Conservation (phyloP, 2,888 invertebrate genomes). For the Nematopogon swammerdamellus region DNA sequence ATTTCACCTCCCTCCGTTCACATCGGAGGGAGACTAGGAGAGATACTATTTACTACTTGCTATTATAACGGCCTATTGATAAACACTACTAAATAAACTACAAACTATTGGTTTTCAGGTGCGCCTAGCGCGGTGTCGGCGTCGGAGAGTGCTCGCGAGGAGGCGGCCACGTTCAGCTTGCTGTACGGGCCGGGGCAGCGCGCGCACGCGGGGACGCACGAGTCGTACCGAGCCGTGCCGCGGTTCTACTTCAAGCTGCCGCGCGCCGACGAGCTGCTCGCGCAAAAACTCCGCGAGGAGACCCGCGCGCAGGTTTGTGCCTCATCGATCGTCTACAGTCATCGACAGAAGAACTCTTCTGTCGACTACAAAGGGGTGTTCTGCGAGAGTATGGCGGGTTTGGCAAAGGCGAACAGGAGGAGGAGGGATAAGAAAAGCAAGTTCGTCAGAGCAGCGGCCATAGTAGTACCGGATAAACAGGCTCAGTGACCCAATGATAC, state of each 20-base stretch:
- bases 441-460: too few species aligned
- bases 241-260: constrained; percentile 77
- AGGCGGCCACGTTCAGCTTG: constrained; percentile 53
- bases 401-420: too few species aligned
- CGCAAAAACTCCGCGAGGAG: constrained; percentile 83
- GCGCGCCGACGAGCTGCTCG: constrained; percentile 69
- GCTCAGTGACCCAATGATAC: too few species aligned
- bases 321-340: too few species aligned
- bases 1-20: too few species aligned
- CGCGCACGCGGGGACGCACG: constrained; percentile 35
- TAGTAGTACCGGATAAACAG: too few species aligned
- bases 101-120: not conserved
- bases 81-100: not conserved
- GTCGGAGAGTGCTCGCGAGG: constrained; percentile 42
- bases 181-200: constrained; percentile 53
- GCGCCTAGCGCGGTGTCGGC: constrained; percentile 26
- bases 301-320: constrained; percentile 59
- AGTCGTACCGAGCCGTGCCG: constrained; percentile 63
- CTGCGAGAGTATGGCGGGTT: too few species aligned
- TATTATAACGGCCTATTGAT: constrained; percentile 1
- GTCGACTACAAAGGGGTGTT: too few species aligned
- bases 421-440: too few species aligned
- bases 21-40: too few species aligned
- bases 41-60: too few species aligned
- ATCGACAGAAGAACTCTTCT: too few species aligned